These are phyloP conservation scores for Oligia fasciuncula DNA, from an alignment of 2,888 invertebrate species.

Conservation along the genomic window DNA sequence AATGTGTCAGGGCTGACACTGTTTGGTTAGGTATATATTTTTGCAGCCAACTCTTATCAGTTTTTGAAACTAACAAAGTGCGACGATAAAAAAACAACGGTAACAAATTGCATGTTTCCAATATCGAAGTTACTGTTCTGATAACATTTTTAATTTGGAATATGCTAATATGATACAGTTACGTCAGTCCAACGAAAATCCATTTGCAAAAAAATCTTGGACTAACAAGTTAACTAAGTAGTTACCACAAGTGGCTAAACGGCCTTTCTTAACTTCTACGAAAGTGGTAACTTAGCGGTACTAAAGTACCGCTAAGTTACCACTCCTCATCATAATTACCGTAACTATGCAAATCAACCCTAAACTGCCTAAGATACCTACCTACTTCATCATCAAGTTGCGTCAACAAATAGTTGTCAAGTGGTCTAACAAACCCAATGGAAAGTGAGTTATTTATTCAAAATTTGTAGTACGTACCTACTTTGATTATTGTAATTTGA, in stretches of 20 bases:
- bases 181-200: neutral
- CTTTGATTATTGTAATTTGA: slow-evolving; percentile 67
- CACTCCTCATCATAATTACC: slow-evolving; percentile 51
- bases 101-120: slow-evolving; percentile 16
- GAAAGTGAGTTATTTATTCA: slow-evolving; percentile 65
- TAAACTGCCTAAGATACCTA: slow-evolving; percentile 46
- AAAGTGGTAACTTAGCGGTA: slow-evolving; percentile 41
- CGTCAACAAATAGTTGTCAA: slow-evolving; percentile 65
- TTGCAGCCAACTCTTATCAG: slow-evolving; percentile 44
- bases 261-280: slow-evolving; percentile 15
- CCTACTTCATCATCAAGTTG: slow-evolving; percentile 53
- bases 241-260: neutral
- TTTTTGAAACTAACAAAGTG: slow-evolving; percentile 34
- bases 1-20: slow-evolving; percentile 10
- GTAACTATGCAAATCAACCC: slow-evolving; percentile 61
- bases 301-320: slow-evolving; percentile 14
- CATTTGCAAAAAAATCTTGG: neutral
- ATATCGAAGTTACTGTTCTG: slow-evolving; percentile 21
- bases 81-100: slow-evolving; percentile 23
- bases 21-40: slow-evolving; percentile 14
- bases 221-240: neutral
- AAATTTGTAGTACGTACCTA: slow-evolving; percentile 41
- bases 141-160: slow-evolving; percentile 35
- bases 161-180: slow-evolving; percentile 1
- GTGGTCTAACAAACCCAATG: slow-evolving; percentile 50